Evolutionary conservation across 2,797 vertebrate species (phyloP).

Genomic region (Loriculus beryllinus): DNA sequence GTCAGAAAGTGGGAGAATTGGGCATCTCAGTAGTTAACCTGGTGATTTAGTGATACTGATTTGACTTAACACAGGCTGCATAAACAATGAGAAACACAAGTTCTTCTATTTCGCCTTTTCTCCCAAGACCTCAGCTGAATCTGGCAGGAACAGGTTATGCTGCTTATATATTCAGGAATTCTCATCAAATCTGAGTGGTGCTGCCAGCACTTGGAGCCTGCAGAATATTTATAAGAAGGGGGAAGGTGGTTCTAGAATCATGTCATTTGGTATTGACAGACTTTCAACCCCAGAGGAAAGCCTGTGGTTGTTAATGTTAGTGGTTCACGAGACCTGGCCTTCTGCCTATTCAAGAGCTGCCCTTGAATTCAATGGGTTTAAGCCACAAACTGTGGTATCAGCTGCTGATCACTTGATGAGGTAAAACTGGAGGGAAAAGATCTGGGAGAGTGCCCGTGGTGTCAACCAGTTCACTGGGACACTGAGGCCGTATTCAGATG

Average conservation of each 20-base stretch:
- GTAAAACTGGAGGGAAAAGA: not conserved
- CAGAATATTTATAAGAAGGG: not conserved
- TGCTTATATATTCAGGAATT: not conserved
- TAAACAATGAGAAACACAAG: not conserved
- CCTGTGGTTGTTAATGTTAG: not conserved
- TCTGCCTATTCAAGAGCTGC: not conserved
- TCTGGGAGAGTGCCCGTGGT: not conserved
- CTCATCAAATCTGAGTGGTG: not conserved
- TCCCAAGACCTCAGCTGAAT: not conserved
- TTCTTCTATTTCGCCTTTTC: not conserved
- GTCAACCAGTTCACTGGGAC: not conserved
- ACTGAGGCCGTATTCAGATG: not conserved
- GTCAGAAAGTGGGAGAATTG: not conserved
- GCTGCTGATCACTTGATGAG: not conserved
- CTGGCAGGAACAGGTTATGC: not conserved
- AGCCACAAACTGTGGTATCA: not conserved
- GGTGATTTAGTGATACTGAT: not conserved
- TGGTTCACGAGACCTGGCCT: not conserved
- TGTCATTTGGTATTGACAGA: not conserved
- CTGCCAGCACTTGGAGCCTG: conserved; percentile 5
- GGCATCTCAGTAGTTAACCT: not conserved
- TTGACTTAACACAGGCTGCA: not conserved
- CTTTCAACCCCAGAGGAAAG: not conserved
- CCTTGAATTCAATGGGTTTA: not conserved
- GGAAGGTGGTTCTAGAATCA: not conserved